Conservation (phyloP, 2,888 invertebrate species). For the Phengaris arion region DNA sequence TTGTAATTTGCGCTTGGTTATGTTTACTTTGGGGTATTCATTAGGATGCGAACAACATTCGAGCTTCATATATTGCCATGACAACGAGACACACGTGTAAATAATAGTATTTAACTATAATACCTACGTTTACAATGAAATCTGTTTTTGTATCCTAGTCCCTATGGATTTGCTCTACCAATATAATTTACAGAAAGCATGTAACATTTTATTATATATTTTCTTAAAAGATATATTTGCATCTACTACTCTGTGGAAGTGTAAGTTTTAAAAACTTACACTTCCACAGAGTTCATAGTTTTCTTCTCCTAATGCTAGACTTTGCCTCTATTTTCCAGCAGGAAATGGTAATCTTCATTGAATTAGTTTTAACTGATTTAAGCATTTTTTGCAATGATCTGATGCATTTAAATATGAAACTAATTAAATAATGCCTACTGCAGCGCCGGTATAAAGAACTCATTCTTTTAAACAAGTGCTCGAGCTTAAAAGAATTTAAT, state of each 20-base stretch:
- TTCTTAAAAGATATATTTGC: too few relatives aligned
- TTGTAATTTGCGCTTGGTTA: constrained; percentile 10
- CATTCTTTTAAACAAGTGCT: constrained; percentile 20
- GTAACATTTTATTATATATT: too few relatives aligned
- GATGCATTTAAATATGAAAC: constrained; percentile 8
- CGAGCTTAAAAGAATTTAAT: constrained; percentile 16
- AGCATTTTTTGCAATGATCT: not conserved
- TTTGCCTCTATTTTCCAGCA: too few relatives aligned
- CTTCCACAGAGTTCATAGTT: too few relatives aligned
- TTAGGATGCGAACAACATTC: constrained; percentile 15
- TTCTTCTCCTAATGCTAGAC: too few relatives aligned
- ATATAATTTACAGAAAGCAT: too few relatives aligned
- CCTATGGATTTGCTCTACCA: too few relatives aligned
- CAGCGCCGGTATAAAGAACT: constrained; percentile 16
- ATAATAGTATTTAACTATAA: not conserved
- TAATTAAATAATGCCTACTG: constrained; percentile 19
- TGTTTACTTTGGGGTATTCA: not conserved
- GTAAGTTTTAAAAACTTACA: too few relatives aligned
- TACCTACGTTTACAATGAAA: not conserved
- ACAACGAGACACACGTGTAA: constrained; percentile 11
- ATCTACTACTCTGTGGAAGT: too few relatives aligned
- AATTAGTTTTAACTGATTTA: not conserved
- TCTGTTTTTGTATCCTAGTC: not conserved
- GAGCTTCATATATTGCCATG: not conserved
- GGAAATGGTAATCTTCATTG: not conserved